These are phyloP conservation scores for Meliscaeva auricollis DNA, from an alignment of 2,888 invertebrate genomes.

Conservation along the genomic window DNA sequence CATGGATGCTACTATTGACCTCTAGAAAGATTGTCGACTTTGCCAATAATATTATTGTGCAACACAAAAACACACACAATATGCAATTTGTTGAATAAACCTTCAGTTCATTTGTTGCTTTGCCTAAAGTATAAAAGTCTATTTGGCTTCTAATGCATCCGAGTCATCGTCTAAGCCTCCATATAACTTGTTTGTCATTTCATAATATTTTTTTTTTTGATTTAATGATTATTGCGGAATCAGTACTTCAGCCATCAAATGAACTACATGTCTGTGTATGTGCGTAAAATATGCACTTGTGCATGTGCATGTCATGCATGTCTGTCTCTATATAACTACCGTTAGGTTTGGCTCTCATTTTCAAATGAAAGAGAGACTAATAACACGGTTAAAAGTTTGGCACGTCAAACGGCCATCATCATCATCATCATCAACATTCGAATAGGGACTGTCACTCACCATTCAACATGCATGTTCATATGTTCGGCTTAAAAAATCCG, in stretches of 20 bases:
- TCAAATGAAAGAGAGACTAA: not conserved
- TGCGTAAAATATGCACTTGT: constrained; percentile 42
- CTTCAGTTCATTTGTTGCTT: no score
- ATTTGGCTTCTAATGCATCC: not conserved
- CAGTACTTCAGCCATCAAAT: constrained; percentile 19
- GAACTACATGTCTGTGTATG: constrained; percentile 36
- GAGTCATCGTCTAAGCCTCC: not conserved
- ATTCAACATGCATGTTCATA: constrained; percentile 18
- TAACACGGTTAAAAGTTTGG: constrained; percentile 49
- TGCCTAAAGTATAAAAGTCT: no score
- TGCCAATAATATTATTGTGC: constrained; percentile 22
- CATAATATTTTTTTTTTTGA: constrained; percentile 28
- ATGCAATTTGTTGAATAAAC: no score
- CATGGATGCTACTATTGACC: constrained; percentile 30
- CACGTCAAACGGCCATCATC: constrained; percentile 59
- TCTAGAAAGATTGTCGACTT: constrained; percentile 15
- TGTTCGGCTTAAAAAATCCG: not conserved
- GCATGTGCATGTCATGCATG: constrained; percentile 8
- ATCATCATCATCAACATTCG: not conserved
- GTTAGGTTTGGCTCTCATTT: constrained; percentile 23
- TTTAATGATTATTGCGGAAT: constrained; percentile 50
- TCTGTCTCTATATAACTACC: not conserved
- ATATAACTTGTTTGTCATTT: constrained; percentile 27
- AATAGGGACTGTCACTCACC: no score
- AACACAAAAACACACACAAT: constrained; percentile 7